Base-by-base conservation (phyloP, 2,888 invertebrate species). In the Amiota minor region DNA sequence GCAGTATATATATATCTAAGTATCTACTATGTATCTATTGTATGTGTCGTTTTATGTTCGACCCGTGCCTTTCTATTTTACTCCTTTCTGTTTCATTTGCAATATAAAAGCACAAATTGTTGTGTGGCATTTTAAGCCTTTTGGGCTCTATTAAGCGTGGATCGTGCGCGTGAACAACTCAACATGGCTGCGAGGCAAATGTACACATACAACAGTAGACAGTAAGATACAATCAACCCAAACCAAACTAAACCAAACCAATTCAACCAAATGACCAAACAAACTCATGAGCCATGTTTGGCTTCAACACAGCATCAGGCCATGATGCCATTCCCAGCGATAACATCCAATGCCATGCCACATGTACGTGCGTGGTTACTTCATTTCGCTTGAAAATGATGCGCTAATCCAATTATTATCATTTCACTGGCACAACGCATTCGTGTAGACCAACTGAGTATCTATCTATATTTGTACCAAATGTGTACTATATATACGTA, bases 351-450 rank as follows among this genome's bases (percentile, higher is more conserved):
- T 18, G 69, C 62, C 71, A 62, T 35, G 67, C 18, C 65, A 65
- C 46, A 50, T 50, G 9, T 61, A 47, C 61, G 59, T 61, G 47
- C 47, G 70, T 59, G 70, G 47, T 46, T 61, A 20, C 23, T 61
- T 45, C 65, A 56, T 45, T n/a, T 65, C 56, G 56, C 56, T 68
- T 68, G 68, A 77, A 79, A 80, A 78, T 79, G 79, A 78, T 81
- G 81, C 80, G 80, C 83, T 87, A 87, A 87, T 87, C 87, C 87
- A 87, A 87, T 87, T 87, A 87, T 87, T 83, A 84, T 86, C 87
- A 86, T 85, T 86, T 87, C 84, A 86, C 78, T 86, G 86, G 80
- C 81, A 86, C 35, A 65, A 53, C 67, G 50, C 59, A 18, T 20
- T 16, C 59, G 18, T 18, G 59, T 20, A 55, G 50, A 16, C 47